Conservation (phyloP, 1,140 invertebrate genomes). For the Himalopsyche phryganea region DNA sequence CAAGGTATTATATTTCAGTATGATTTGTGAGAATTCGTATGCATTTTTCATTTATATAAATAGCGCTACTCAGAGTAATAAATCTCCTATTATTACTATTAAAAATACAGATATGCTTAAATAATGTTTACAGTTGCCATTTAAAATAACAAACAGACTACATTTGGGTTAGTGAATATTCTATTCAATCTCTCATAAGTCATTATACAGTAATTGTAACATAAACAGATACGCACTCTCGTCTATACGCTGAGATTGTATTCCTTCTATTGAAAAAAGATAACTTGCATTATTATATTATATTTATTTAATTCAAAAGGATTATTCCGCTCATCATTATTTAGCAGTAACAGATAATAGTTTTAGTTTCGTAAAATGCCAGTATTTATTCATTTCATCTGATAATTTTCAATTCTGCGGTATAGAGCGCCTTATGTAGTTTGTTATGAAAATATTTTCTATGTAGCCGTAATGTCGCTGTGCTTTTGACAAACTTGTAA, state of each 20-base stretch:
- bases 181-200: neutral
- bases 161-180: neutral
- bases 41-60: conserved; percentile 19
- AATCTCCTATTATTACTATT: neutral
- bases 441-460: conserved; percentile 1
- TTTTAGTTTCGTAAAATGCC: too few relatives aligned
- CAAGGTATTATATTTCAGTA: conserved; percentile 22
- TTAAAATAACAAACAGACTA: neutral
- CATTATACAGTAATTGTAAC: neutral
- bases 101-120: conserved; percentile 3
- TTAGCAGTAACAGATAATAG: neutral
- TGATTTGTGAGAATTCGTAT: conserved; percentile 9
- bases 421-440: neutral
- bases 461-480: conserved; percentile 1
- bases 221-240: neutral
- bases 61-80: conserved; percentile 2
- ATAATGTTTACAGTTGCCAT: conserved; percentile 4
- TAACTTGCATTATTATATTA: neutral
- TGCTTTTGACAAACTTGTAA: neutral
- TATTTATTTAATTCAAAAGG: too few relatives aligned
- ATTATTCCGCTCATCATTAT: too few relatives aligned
- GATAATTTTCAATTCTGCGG: too few relatives aligned
- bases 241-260: neutral
- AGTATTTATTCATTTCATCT: too few relatives aligned
- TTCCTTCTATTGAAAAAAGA: too few relatives aligned